phyloP scores from a whole-genome alignment of 2,888 invertebrate genomes.

The Dexiosoma caninum region DNA sequence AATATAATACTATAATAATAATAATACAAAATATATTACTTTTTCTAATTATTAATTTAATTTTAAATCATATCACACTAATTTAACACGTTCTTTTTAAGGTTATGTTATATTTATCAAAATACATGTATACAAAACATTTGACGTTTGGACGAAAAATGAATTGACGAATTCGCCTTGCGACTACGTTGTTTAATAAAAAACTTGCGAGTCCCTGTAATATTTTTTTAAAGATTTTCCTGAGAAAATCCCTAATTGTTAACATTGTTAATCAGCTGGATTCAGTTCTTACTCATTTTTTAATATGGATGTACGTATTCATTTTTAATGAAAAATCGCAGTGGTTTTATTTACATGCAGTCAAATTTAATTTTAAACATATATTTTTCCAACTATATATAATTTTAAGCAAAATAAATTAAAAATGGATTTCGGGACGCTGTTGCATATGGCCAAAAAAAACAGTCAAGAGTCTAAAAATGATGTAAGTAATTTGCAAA shows the following conservation, averaged over 20 bases:
- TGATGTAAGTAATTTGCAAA: conserved; percentile 70
- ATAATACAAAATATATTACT: no score
- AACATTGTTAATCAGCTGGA: conserved; percentile 22
- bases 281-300: conserved; percentile 49
- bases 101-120: no score
- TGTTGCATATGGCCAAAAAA: conserved; percentile 82
- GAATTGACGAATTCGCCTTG: no score
- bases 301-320: conserved; percentile 55
- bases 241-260: background rate
- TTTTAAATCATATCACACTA: no score
- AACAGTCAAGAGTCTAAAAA: conserved; percentile 78
- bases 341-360: conserved; percentile 33
- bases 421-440: conserved; percentile 81
- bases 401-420: background rate
- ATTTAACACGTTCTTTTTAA: no score
- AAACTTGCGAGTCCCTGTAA: no score
- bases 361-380: conserved; percentile 1
- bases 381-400: conserved; percentile 11
- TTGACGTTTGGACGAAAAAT: no score
- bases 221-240: no score
- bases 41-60: no score
- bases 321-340: conserved; percentile 19
- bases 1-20: no score
- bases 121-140: no score
- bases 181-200: no score